phyloP scores from a whole-genome alignment of 2,113 vertebrate species.

The Diadophis punctatus region DNA sequence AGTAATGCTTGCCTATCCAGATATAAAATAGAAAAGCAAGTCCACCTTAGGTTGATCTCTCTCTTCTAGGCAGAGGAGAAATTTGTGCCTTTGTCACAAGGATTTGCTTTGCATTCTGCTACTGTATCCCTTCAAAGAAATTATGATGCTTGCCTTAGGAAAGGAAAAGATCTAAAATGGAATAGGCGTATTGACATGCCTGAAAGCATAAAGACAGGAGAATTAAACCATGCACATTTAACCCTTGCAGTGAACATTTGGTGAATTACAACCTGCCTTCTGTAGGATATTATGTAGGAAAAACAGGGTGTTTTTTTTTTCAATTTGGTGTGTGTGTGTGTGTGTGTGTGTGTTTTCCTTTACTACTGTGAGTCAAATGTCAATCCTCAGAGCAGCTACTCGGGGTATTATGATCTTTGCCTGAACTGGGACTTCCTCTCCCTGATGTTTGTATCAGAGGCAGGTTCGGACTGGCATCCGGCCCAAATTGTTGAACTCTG shows the following conservation, averaged over 20 bases:
- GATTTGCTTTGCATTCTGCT: not conserved
- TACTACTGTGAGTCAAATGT: not conserved
- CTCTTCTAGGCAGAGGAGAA: not conserved
- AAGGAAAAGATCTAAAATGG: not conserved
- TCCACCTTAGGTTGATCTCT: not conserved
- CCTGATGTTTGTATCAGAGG: not conserved
- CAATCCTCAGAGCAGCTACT: not conserved
- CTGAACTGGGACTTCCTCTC: constrained; percentile 15
- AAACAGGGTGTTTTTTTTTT: not conserved
- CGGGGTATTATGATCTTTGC: constrained; percentile 16
- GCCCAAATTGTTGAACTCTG: constrained; percentile 6
- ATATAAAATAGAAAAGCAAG: not conserved
- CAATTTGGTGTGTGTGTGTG: not conserved
- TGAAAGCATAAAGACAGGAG: not conserved
- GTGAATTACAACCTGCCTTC: too few species aligned
- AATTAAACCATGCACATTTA: not conserved
- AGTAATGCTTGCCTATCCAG: not conserved
- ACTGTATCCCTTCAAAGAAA: not conserved
- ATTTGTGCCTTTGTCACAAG: not conserved
- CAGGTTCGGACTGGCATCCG: constrained; percentile 27
- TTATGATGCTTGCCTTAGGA: not conserved
- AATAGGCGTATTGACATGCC: not conserved
- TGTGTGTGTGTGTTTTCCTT: not conserved
- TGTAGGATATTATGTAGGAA: not conserved
- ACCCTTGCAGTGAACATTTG: not conserved